These are phyloP conservation scores for Hirudo medicinalis DNA, from an alignment of 1,140 invertebrate species.

Conservation along the genomic window DNA sequence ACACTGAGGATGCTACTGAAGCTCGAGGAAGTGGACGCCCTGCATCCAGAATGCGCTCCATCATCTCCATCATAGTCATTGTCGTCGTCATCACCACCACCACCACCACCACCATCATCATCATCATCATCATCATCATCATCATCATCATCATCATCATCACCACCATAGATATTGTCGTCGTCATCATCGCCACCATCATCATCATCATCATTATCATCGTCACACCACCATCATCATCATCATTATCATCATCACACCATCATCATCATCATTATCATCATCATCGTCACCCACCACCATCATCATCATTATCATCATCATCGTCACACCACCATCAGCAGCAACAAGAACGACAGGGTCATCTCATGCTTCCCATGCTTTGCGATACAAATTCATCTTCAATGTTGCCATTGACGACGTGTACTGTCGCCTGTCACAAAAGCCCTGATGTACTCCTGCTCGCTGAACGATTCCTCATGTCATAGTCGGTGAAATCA, in stretches of 20 bases:
- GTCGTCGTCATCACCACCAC: background rate
- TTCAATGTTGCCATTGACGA: no score
- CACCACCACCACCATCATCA: background rate
- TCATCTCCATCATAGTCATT: background rate
- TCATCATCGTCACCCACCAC: background rate
- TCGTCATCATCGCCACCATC: background rate
- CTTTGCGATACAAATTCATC: no score
- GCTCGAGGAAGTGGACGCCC: background rate
- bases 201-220: background rate
- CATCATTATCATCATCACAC: background rate
- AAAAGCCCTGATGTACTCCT: no score
- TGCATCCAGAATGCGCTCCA: background rate
- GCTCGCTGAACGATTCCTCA: no score
- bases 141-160: constrained; percentile 11
- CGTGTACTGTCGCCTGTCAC: no score
- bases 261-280: background rate
- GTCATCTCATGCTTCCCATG: no score
- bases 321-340: background rate
- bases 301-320: background rate
- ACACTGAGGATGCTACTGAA: background rate
- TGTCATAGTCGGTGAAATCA: no score
- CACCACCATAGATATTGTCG: background rate
- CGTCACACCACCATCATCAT: background rate
- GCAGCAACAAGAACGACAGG: no score
- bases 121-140: constrained; percentile 1